A percentile compares a stretch with the other conserved stretches of the same genome.
Evolutionary conservation across 2,888 invertebrate species (phyloP).

Genomic region (Lasius platythorax): DNA sequence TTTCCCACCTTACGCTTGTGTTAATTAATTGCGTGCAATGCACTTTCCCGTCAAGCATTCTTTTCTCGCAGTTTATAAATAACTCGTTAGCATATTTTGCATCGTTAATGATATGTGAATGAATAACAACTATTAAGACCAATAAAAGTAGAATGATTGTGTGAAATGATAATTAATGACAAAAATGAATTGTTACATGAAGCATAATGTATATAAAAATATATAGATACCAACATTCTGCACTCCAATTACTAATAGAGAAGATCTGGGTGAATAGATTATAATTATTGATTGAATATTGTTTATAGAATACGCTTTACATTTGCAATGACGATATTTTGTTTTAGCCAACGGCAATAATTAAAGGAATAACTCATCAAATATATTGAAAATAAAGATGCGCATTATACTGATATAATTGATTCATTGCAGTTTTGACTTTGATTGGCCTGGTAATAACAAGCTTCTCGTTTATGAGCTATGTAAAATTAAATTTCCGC

Average conservation of each 20-base stretch:
- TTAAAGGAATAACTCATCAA: neutral
- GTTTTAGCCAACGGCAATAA: neutral
- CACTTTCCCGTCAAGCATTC: slow-evolving; percentile 10
- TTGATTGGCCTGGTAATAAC: slow-evolving; percentile 3
- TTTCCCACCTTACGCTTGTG: neutral
- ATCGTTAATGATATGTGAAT: neutral
- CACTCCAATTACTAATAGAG: neutral
- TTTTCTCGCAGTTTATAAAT: slow-evolving; percentile 6
- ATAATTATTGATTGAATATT: too few species aligned
- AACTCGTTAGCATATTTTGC: neutral
- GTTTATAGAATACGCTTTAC: too few species aligned
- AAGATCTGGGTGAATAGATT: too few species aligned
- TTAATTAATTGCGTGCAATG: slow-evolving; percentile 33
- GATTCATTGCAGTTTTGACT: slow-evolving; percentile 12
- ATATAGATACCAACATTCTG: neutral
- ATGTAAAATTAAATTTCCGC: slow-evolving; percentile 32
- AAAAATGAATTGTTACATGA: neutral
- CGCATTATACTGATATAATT: slow-evolving; percentile 20
- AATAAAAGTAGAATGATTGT: neutral
- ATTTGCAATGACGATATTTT: neutral
- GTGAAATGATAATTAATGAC: neutral
- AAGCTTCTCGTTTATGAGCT: neutral
- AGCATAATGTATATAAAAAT: neutral
- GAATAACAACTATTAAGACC: neutral
- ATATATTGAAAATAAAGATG: slow-evolving; percentile 19